Base-by-base conservation (phyloP, 2,888 invertebrate genomes). In the Lumbricus terrestris region DNA sequence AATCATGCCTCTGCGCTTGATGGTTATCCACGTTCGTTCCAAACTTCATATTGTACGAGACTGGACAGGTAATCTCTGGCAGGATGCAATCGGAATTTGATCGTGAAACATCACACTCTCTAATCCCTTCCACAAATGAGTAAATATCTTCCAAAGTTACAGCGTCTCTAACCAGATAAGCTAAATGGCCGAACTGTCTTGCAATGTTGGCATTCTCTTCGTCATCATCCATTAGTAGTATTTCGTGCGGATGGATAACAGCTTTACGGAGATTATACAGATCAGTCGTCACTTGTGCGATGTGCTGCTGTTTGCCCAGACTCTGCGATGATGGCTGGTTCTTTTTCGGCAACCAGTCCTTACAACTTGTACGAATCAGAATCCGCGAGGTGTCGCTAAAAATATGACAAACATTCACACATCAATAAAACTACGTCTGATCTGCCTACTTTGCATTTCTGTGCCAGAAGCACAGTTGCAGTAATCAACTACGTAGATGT, bases 181-280 rank as follows among this genome's bases (percentile, higher is more conserved):
- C 93, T 90, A 92, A 92, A 90, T 94, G 94, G 38, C 93, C 93
- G 91, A 94, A 94, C 90, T 93, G 92, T n/a, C 92, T 89, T 1
- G 94, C 94, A 83, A 93, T 92, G n/a, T 93, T 91, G 15, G 93
- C 92, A 89, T 94, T 94, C 90, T 93, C 93, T 37, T 88, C 91
- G 89, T 94, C 94, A 91, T 94, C 94, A 91, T 94, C 94, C 89
- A 94, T 92, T 35, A 94, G 92, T 82, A 94, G 92, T 38, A 94
- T 93, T 91, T 94, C 93, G 6, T 93, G 91, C 35, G 93, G 93
- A 47, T 93, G 92, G 82, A 94, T 93, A 90, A 93, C 92, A 13
- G 92, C 91, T 34, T 93, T 93, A 89, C 92, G 92, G 89, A 91
- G 91, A 89, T 93, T 93, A 90, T 93, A 93, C 2, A 94, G 92